Percentiles rank a stretch among this genome's conserved stretches.
Evolutionary conservation across 2,888 invertebrate genomes (phyloP).

Genomic region (Geophilus truncorum): DNA sequence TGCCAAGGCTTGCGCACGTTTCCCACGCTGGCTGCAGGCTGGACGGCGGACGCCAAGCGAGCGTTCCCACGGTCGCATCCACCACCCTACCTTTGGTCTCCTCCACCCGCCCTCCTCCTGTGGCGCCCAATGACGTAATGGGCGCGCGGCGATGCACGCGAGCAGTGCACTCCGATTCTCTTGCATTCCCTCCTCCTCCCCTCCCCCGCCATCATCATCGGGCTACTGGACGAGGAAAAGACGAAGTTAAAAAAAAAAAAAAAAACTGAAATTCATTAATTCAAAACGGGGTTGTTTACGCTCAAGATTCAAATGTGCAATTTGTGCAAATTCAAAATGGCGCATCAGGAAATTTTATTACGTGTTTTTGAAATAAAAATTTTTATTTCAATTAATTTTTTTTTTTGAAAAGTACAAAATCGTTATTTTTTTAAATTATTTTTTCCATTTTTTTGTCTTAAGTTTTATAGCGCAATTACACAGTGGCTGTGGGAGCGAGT

Average conservation of each 20-base stretch:
- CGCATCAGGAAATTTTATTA: no score
- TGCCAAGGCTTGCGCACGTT: conserved; percentile 33
- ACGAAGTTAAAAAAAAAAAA: background rate
- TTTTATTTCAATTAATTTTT: background rate
- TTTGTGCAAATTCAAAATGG: no score
- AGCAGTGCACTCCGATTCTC: conserved; percentile 2
- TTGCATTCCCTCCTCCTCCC: conserved; percentile 8
- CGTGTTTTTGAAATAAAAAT: no score
- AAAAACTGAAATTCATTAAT: background rate
- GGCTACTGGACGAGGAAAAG: background rate
- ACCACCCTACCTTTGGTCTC: background rate
- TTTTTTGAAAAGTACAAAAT: background rate
- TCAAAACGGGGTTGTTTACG: background rate
- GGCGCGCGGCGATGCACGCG: conserved; percentile 27
- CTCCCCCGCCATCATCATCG: conserved; percentile 16
- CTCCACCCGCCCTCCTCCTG: background rate
- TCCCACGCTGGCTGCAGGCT: conserved; percentile 34
- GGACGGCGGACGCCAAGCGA: conserved; percentile 30
- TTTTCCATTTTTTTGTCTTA: background rate
- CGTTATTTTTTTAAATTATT: background rate
- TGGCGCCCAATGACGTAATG: conserved; percentile 20
- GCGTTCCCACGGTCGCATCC: conserved; percentile 31
- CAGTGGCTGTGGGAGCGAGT: conserved; percentile 27
- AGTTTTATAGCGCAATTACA: conserved; percentile 27
- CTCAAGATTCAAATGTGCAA: no score